Evolutionary conservation across 1,140 invertebrate species (phyloP), one percentile per base, ranked within the genome.

Genomic region (Pseudachorutes palmiensis): DNA sequence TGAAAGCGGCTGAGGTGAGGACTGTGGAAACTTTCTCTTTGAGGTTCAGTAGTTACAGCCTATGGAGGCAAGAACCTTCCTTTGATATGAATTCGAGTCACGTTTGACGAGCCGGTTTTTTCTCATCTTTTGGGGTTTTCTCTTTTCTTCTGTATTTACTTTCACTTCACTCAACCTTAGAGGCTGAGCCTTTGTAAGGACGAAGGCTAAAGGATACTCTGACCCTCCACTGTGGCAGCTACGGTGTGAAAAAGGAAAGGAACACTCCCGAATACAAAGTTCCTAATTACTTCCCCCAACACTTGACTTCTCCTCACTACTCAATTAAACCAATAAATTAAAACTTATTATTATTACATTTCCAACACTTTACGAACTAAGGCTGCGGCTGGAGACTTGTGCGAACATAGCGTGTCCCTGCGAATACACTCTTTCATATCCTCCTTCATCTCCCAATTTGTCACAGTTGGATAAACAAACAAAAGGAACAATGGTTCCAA

Each of bases 61-160:
- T 55, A 16, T 55, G n/a, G n/a, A n/a, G n/a, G n/a, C n/a, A n/a
- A n/a, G n/a, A n/a, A n/a, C n/a, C n/a, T n/a, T n/a, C n/a, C n/a
- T n/a, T 22, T 55, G 9, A 9, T 55, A 55, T 16, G 24, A 55
- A 55, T 55, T 55, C 51, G 9, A 16, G 12, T 9, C 51, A 55
- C 51, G 51, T 55, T 55, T 55, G 51, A 55, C 51, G 51, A 55
- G 24, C 51, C 51, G 24, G 51, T 24, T 55, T 55, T 55, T 55
- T 55, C 51, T 55, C 24, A 9, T 19, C 24, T 55, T 24, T 55
- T 16, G 24, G 51, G 51, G 12, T 55, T 55, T 55, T 55, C 24
- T 55, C 24, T 26, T 55, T 55, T 55, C 51, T 55, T 55, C 24
- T 22, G 12, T 55, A 55, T 55, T 55, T 55, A 55, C 51, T 55